phyloP scores from a whole-genome alignment of 2,113 vertebrate species.

The Naja naja region DNA sequence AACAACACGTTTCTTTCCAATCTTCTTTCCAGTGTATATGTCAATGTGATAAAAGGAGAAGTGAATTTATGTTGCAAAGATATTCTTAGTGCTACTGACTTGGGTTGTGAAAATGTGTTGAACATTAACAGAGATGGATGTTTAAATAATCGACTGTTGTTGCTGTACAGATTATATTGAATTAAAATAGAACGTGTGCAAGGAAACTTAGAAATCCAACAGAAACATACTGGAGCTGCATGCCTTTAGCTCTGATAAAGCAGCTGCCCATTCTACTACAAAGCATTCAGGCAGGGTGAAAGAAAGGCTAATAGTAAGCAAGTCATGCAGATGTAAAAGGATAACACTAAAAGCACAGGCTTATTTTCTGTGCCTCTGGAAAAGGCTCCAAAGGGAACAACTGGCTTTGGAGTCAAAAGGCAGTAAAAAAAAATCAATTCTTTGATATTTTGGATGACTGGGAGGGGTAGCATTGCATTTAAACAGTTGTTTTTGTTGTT shows the following conservation, averaged over 20 bases:
- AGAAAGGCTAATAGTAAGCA: constrained; percentile 22
- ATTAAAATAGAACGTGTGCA: constrained; percentile 1
- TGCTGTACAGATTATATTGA: not conserved
- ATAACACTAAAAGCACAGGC: constrained; percentile 21
- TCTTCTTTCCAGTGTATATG: not conserved
- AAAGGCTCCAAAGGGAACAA: constrained; percentile 12
- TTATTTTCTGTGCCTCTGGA: constrained; percentile 17
- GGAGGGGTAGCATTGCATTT: not conserved
- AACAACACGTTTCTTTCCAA: not conserved
- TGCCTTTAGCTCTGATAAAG: constrained; percentile 1
- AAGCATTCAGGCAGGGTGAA: constrained; percentile 19
- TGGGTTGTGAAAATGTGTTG: not conserved
- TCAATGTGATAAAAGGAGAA: not conserved
- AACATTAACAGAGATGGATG: not conserved
- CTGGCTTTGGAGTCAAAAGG: constrained; percentile 7
- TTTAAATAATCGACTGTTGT: not conserved
- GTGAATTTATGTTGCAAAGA: not conserved
- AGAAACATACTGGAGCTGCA: not conserved
- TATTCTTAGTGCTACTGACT: not conserved
- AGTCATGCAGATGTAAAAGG: constrained; percentile 34
- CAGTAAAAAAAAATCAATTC: not conserved
- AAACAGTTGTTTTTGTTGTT: not conserved
- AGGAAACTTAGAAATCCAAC: not conserved
- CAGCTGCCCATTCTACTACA: constrained; percentile 8
- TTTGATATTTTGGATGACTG: not conserved